phyloP scores from a whole-genome alignment of 1,140 invertebrate species.

The Tetragonula clypearis region DNA sequence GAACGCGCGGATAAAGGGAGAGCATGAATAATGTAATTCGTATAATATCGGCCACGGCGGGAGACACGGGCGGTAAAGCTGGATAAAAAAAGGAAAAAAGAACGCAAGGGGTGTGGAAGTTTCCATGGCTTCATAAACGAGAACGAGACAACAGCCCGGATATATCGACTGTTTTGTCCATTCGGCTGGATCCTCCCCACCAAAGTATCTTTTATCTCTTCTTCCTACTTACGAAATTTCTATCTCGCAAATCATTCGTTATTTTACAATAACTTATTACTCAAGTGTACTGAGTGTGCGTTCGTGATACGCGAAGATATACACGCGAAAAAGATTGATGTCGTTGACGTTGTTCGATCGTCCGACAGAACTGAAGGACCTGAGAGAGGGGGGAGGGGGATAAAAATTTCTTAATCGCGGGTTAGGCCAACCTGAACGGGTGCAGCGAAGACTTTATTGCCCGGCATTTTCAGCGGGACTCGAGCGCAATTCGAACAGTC shows the following conservation, averaged over 20 bases:
- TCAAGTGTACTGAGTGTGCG: too few relatives aligned
- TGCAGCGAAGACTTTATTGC: slow-evolving; percentile 16
- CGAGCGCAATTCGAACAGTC: slow-evolving; percentile 33
- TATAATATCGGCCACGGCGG: slow-evolving; percentile 55
- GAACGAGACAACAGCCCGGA: slow-evolving; percentile 34
- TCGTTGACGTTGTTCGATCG: background rate
- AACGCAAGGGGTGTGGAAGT: slow-evolving; percentile 36
- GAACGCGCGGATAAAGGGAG: slow-evolving; percentile 51
- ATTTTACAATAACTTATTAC: background rate
- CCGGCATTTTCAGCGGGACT: slow-evolving; percentile 27
- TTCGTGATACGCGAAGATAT: too few relatives aligned
- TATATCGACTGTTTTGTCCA: slow-evolving; percentile 52
- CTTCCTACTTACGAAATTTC: background rate
- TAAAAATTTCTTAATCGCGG: slow-evolving; percentile 13
- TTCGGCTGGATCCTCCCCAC: slow-evolving; percentile 2
- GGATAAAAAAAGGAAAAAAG: slow-evolving; percentile 30
- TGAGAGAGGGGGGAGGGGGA: too few relatives aligned
- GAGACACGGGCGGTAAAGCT: slow-evolving; percentile 44
- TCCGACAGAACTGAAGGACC: background rate
- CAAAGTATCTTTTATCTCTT: background rate
- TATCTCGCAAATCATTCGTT: background rate
- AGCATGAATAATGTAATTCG: slow-evolving; percentile 67
- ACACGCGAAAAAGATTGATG: background rate
- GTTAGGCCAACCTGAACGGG: background rate
- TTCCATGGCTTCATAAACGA: slow-evolving; percentile 52